Evolutionary conservation across 2,888 invertebrate genomes (phyloP), one percentile per base, ranked within the genome.

Genomic region (Eupeodes latifasciatus): DNA sequence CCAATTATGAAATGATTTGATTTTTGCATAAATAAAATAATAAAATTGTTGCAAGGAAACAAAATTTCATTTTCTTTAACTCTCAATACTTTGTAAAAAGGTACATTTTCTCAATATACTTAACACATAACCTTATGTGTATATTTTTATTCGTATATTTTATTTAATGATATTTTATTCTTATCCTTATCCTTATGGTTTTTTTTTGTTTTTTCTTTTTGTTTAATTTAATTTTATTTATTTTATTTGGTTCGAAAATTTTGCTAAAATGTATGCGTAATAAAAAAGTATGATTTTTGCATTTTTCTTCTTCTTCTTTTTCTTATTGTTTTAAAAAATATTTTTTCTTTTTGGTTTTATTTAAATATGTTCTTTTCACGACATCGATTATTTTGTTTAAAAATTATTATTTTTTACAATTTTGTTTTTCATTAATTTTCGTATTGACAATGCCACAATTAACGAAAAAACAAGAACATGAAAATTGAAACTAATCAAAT

Each of bases 81-180:
- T 89, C 81, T 90, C 91, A 91, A 91, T 91, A 90, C 91, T 90
- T 88, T 89, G 83, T 85, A 85, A 88, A 89, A 81, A 89, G 90
- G 89, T 89, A 90, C 89, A 85, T 69, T 82, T 89, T 86, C 61
- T 79, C 75, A 89, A 82, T 89, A 89, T 83, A 91, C 91, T 90
- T 44, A 44, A 72, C 72, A 82, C 85, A 89, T 83, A 81, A 81
- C 87, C 16, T 81, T 80, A 69, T 85, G 80, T 81, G 55, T 74
- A 47, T 83, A 47, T 83, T 80, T 62, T 82, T 71, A 72, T 83
- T 83, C 84, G 85, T 88, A 88, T 81, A 85, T 88, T 88, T 88
- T 78, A 81, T 88, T 88, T 81, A 85, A 62, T 88, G 88, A 85
- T 88, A 89, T 83, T 89, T 81, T 89, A 69, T 80, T 89, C 85